phyloP scores from a whole-genome alignment of 2,888 invertebrate species.

The Erebia epiphron region DNA sequence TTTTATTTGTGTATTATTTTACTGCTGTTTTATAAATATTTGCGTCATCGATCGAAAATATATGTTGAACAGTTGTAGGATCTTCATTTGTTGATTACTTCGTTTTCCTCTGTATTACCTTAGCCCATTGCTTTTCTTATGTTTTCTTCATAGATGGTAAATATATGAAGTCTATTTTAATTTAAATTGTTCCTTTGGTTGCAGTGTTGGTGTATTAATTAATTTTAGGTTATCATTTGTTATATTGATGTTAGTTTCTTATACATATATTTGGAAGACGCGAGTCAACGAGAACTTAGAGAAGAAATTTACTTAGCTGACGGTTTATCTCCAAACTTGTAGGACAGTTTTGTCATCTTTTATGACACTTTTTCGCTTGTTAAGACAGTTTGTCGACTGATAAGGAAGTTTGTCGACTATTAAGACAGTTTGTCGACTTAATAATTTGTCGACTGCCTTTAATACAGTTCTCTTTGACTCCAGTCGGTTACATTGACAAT shows the following conservation, averaged over 20 bases:
- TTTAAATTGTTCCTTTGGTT: not conserved
- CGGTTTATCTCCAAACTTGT: not conserved
- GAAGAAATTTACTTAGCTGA: too few relatives aligned
- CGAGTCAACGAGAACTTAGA: not conserved
- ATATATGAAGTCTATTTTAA: not conserved
- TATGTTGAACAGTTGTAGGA: too few relatives aligned
- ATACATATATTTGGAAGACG: slow-evolving; percentile 4
- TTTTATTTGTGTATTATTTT: not conserved
- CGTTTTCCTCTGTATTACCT: too few relatives aligned
- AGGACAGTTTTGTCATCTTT: not conserved
- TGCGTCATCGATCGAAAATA: not conserved
- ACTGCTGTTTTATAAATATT: not conserved
- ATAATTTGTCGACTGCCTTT: not conserved
- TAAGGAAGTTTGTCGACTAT: not conserved
- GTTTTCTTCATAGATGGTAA: too few relatives aligned
- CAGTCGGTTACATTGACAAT: slow-evolving; percentile 66
- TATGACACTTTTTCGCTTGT: not conserved
- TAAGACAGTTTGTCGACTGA: not conserved
- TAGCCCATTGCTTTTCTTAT: too few relatives aligned
- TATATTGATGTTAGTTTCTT: slow-evolving; percentile 5
- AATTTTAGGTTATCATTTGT: not conserved
- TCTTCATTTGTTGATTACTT: too few relatives aligned
- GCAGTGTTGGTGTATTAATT: not conserved
- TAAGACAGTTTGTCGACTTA: too few relatives aligned
- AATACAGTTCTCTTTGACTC: slow-evolving; percentile 47